Percentiles rank a stretch among this genome's conserved stretches.
phyloP scores from a whole-genome alignment of 2,888 invertebrate species.

The Augiades crinisus region DNA sequence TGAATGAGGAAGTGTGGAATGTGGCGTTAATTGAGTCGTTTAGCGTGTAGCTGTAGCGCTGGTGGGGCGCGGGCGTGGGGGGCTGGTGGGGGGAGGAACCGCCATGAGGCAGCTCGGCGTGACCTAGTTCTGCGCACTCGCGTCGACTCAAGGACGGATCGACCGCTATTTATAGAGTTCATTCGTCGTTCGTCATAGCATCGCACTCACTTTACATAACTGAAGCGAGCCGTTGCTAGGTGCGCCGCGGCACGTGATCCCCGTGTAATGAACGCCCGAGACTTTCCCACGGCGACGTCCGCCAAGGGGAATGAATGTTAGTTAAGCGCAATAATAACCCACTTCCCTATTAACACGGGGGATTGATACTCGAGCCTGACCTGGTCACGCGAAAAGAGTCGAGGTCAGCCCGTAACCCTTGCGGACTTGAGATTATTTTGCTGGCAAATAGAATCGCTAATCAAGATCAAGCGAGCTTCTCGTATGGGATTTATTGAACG shows the following conservation, averaged over 20 bases:
- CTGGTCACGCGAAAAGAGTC: slow-evolving; percentile 33
- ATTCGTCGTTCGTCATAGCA: slow-evolving; percentile 69
- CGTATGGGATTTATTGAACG: too few species aligned
- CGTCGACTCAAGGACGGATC: slow-evolving; percentile 77
- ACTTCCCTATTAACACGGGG: slow-evolving; percentile 48
- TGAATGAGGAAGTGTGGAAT: slow-evolving; percentile 46
- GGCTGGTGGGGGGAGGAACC: slow-evolving; percentile 47
- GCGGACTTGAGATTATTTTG: not conserved
- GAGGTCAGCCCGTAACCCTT: slow-evolving; percentile 29
- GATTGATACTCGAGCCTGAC: slow-evolving; percentile 40
- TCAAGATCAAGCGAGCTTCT: not conserved
- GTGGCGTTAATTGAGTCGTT: slow-evolving; percentile 41
- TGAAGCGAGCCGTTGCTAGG: slow-evolving; percentile 59
- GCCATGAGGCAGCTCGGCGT: slow-evolving; percentile 62
- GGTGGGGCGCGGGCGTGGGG: slow-evolving; percentile 45
- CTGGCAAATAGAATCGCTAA: not conserved
- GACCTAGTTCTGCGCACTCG: slow-evolving; percentile 75
- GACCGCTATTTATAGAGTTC: slow-evolving; percentile 78
- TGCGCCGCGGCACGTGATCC: slow-evolving; percentile 57
- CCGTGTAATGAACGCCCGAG: slow-evolving; percentile 38
- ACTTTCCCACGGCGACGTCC: slow-evolving; percentile 59
- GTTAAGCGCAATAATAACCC: slow-evolving; percentile 49
- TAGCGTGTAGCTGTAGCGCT: slow-evolving; percentile 31
- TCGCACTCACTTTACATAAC: slow-evolving; percentile 73
- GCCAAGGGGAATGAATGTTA: slow-evolving; percentile 48